Evolutionary conservation across 2,113 vertebrate species (phyloP).

Genomic region (Barbus barbus): DNA sequence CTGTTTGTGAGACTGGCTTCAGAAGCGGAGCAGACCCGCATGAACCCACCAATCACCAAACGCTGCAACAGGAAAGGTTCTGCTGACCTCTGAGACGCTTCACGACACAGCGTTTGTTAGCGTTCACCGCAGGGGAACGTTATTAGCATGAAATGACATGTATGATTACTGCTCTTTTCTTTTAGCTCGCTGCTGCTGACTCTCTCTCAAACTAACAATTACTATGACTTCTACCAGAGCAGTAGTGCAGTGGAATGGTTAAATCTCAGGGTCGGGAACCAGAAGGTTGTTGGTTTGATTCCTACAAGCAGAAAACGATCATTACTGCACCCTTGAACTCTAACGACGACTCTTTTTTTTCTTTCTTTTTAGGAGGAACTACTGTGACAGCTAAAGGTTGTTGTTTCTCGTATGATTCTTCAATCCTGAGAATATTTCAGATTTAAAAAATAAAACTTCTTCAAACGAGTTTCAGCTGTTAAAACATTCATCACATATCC

Average conservation of each 20-base stretch:
- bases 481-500: not conserved
- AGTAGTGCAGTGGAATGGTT: not conserved
- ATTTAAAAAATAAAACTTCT: not conserved
- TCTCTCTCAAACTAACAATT: not conserved
- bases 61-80: not conserved
- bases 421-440: too few relatives aligned
- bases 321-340: not conserved
- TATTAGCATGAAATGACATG: not conserved
- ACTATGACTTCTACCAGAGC: not conserved
- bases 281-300: not conserved
- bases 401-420: not conserved
- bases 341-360: not conserved
- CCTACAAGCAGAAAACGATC: not conserved
- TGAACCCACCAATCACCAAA: conserved; percentile 47
- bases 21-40: conserved; percentile 10
- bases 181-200: not conserved
- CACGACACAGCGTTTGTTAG: not conserved
- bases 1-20: conserved; percentile 54
- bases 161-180: not conserved
- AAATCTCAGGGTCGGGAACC: not conserved
- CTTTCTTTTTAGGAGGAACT: not conserved
- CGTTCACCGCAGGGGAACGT: not conserved
- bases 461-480: not conserved
- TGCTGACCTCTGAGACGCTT: conserved; percentile 5
- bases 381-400: not conserved